phyloP scores from a whole-genome alignment of 2,888 invertebrate species.

The Artemia sinica region DNA sequence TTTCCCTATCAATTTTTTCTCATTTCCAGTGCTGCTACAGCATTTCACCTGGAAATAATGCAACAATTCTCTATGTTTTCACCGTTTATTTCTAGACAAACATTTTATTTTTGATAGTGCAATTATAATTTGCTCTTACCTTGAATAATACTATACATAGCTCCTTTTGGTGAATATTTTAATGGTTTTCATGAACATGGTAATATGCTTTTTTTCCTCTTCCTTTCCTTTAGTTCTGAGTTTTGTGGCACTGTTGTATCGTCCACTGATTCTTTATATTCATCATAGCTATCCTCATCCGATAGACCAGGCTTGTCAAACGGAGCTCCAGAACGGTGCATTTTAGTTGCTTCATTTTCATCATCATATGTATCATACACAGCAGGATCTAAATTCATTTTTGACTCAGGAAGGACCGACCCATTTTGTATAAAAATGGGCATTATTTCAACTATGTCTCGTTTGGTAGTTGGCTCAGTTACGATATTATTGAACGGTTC shows the following conservation, averaged over 20 bases:
- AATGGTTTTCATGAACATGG: slow-evolving; percentile 1
- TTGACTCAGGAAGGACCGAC: background rate
- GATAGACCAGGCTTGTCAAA: background rate
- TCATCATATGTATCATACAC: slow-evolving; percentile 6
- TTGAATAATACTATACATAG: slow-evolving; percentile 2
- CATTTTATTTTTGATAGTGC: too few relatives aligned
- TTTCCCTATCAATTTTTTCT: too few relatives aligned
- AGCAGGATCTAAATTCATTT: background rate
- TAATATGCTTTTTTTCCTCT: slow-evolving; percentile 14
- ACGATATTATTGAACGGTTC: background rate
- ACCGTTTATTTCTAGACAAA: too few relatives aligned
- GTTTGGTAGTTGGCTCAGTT: background rate
- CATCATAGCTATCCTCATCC: background rate
- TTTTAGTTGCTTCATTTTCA: background rate
- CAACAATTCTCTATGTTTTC: too few relatives aligned
- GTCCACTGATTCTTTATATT: background rate
- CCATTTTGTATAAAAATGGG: background rate
- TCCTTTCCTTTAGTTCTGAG: background rate
- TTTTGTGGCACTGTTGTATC: background rate
- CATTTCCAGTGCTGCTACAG: too few relatives aligned
- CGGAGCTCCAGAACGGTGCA: slow-evolving; percentile 3
- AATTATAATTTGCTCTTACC: background rate
- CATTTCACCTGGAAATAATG: too few relatives aligned
- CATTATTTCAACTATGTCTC: background rate
- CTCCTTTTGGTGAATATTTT: slow-evolving; percentile 10